Evolutionary conservation across 2,888 invertebrate genomes (phyloP).

Genomic region (Rotaria socialis): DNA sequence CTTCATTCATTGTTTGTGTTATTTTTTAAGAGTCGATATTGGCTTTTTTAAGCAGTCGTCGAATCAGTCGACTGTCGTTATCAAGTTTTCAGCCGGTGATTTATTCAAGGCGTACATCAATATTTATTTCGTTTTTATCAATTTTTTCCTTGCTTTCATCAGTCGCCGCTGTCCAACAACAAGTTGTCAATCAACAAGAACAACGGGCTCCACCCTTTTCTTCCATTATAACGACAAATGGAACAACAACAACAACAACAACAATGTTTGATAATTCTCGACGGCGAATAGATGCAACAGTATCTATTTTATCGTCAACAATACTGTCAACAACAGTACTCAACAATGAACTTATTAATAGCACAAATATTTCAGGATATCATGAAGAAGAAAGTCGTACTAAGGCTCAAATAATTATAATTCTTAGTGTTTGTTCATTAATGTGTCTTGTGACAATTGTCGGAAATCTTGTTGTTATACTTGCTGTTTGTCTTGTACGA

Average conservation of each 20-base stretch:
- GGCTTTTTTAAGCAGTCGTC: neutral
- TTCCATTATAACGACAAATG: neutral
- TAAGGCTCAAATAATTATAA: neutral
- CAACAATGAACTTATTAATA: neutral
- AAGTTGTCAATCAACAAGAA: neutral
- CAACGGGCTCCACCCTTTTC: neutral
- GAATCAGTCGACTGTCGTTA: neutral
- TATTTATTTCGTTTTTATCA: conserved; percentile 10
- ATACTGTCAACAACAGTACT: neutral
- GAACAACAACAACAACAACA: neutral
- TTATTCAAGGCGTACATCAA: conserved; percentile 4
- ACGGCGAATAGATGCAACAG: neutral
- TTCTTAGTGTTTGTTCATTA: conserved; percentile 45
- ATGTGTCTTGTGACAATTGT: conserved; percentile 61
- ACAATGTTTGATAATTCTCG: neutral
- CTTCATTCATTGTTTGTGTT: too few relatives aligned
- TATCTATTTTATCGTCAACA: neutral
- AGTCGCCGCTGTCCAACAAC: neutral
- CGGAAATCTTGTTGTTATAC: conserved; percentile 63
- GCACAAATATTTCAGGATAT: neutral
- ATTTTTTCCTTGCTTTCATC: neutral
- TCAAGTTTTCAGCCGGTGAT: neutral
- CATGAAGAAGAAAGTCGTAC: neutral
- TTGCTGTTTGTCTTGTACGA: conserved; percentile 62
- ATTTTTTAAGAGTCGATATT: neutral